Base-by-base conservation (phyloP, 2,113 vertebrate species). In the Pterophyllum scalare region DNA sequence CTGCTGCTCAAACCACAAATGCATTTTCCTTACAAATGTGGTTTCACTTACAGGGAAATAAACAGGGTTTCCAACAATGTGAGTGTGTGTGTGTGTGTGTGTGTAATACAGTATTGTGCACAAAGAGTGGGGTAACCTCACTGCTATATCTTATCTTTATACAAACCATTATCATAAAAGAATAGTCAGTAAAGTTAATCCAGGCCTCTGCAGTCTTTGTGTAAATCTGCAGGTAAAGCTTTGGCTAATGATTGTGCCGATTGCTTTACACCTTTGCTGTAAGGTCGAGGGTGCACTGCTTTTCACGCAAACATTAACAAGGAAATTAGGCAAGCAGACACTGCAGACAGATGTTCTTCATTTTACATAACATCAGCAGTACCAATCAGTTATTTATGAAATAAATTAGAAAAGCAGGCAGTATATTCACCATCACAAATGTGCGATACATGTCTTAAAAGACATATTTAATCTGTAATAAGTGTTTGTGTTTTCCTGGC, bases 241-340 rank as follows among this genome's bases (percentile, higher is more conserved):
- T 15, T 7, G 6, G 77, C 77, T 80, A 86, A 80, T 83, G 38
- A 80, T 89, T 83, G 43, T 14, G 14, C 35, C 19, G 1, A 33
- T 19, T n/a, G 13, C 3, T 59, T 64, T 62, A 62, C 1, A 13
- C 33, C 12, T 62, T 62, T 62, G 5, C 12, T 33, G 17, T 61
- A 4, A 15, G 14, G 14, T 8, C 7, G 7, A 60, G 26, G 15
- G 28, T 22, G 24, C 24, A n/a, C n/a, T 70, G 22, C 22, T 49
- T 72, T 56, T 67, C 64, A 49, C 6, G 8, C n/a, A 62, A 49
- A 13, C 3, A 46, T 67, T 26, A 26, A 24, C 38, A 67, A 38
- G 6, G 19, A 40, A 77, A 74, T 52, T 3, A 14, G 6, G 19
- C 6, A 40, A 35, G 61, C 20, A 56, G 76, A 61, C 35, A 54